Base-by-base conservation (phyloP, 2,113 vertebrate genomes). In the Xyliphius kryptos region DNA sequence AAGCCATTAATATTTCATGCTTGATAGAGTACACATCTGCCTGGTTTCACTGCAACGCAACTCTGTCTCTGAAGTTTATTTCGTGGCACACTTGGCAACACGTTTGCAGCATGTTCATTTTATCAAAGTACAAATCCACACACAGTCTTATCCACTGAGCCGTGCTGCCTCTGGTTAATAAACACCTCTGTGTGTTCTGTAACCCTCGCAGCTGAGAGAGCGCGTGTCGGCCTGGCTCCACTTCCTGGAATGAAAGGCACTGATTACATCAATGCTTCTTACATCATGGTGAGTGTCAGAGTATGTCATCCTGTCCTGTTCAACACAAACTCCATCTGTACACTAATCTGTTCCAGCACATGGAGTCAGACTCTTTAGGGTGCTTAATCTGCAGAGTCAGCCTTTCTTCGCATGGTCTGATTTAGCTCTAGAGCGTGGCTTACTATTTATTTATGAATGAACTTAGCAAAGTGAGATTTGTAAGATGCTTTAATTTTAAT, bases 231-330 rank as follows among this genome's bases (percentile, higher is more conserved):
- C 38, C 88, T 96, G 17, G 91, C 91, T 54, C 92, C 93, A 0
- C 76, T 97, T 76, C 91, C 93, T 68, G 91, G 93, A 72, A 90
- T 91, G 84, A 94, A 95, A 82, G 92, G 93, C 82, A 95, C 90
- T 9, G 93, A 97, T 82, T 95, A 97, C 85, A 97, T 95, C 78
- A 97, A 97, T 73, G 94, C 93, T 70, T 97, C 95, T 77, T 97
- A 97, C 72, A 93, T 97, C 83, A 97, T 97, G 94, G 94, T 97
- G 77, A 91, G 92, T 73, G 57, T n/a, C n/a, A n/a, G n/a, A 60
- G 71, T 77, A 78, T 38, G 41, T 51, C 26, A 40, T 15, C 48
- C 50, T 56, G 11, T 47, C 44, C 63, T 61, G 53, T 70, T 61
- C 55, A 32, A 56, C 49, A 66, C 52, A 67, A 69, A 63, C 54